Percentiles rank a stretch among this genome's conserved stretches.
These are phyloP conservation scores for Idaea dimidiata DNA, from an alignment of 2,888 invertebrate genomes.

Conservation along the genomic window DNA sequence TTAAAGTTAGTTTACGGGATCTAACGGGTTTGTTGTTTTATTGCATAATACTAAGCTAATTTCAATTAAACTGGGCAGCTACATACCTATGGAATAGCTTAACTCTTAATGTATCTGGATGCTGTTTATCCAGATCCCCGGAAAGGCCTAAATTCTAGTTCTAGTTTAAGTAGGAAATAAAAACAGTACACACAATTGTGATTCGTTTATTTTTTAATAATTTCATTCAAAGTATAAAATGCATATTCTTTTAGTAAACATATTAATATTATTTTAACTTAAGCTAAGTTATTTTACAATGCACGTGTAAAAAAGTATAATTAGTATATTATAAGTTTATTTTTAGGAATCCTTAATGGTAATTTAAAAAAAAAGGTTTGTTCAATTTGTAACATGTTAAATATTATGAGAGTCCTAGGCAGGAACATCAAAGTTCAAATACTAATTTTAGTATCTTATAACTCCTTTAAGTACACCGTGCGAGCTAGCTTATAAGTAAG, in stretches of 20 bases:
- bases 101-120: neutral
- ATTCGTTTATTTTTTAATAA: neutral
- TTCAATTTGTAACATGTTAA: slow-evolving; percentile 5
- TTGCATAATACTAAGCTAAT: too few relatives aligned
- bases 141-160: neutral
- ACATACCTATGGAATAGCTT: neutral
- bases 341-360: too few relatives aligned
- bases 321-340: too few relatives aligned
- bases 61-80: too few relatives aligned
- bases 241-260: too few relatives aligned
- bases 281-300: too few relatives aligned
- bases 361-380: neutral
- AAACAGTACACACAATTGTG: neutral
- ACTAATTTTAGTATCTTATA: neutral
- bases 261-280: too few relatives aligned
- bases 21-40: too few relatives aligned
- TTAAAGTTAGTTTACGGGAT: neutral
- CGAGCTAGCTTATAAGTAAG: too few relatives aligned
- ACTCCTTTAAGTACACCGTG: neutral
- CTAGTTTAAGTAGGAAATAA: neutral
- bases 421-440: neutral
- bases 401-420: neutral
- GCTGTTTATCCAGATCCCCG: neutral
- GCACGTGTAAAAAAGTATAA: too few relatives aligned
- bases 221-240: neutral